phyloP scores from a whole-genome alignment of 2,113 vertebrate species.

The Hippocampus barbouri region DNA sequence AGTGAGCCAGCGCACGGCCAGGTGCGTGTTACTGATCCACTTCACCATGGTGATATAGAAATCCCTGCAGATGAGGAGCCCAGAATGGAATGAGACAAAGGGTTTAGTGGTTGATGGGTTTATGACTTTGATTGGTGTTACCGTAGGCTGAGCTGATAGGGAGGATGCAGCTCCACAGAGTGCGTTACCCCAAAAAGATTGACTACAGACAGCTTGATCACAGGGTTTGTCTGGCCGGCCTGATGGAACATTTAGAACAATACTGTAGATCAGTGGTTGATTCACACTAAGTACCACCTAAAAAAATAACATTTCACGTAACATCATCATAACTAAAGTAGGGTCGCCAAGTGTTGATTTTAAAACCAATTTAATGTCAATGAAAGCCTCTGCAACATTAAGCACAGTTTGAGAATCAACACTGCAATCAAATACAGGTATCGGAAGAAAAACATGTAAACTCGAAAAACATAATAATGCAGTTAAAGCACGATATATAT shows the following conservation, averaged over 20 bases:
- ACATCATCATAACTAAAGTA: too few species aligned
- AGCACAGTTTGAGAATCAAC: too few species aligned
- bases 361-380: too few species aligned
- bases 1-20: slow-evolving; percentile 89
- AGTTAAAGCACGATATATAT: too few species aligned
- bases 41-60: slow-evolving; percentile 94
- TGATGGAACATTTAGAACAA: slow-evolving; percentile 44
- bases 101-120: slow-evolving; percentile 67
- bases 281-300: not conserved
- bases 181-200: slow-evolving; percentile 91
- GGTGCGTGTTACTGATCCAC: slow-evolving; percentile 91
- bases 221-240: slow-evolving; percentile 91
- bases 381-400: too few species aligned
- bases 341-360: too few species aligned
- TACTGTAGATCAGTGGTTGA: not conserved
- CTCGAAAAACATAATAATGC: too few species aligned
- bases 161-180: slow-evolving; percentile 89
- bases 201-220: slow-evolving; percentile 85
- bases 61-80: slow-evolving; percentile 71
- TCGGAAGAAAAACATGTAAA: too few species aligned
- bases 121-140: slow-evolving; percentile 27
- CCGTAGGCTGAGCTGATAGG: slow-evolving; percentile 72
- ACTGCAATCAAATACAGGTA: too few species aligned
- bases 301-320: not conserved
- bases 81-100: not conserved